phyloP scores from a whole-genome alignment of 2,797 vertebrate genomes.

The Poeciliopsis turneri region DNA sequence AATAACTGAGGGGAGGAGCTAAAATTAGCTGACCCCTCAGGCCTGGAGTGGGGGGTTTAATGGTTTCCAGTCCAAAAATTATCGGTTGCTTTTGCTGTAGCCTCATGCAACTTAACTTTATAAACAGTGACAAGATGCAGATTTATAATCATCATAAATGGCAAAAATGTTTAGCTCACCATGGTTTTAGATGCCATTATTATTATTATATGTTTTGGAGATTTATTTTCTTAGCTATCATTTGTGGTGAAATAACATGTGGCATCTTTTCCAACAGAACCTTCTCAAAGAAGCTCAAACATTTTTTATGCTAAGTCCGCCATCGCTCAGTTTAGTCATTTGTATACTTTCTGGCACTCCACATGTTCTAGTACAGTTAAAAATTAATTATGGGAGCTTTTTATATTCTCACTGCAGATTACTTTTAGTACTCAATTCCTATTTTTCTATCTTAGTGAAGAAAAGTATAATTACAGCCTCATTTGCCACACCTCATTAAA shows the following conservation, averaged over 20 bases:
- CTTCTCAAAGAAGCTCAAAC: neutral
- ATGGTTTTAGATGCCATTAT: conserved; percentile 1
- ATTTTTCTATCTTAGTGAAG: conserved; percentile 1
- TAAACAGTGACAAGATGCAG: neutral
- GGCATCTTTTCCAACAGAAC: conserved; percentile 2
- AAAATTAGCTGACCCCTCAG: conserved; percentile 62
- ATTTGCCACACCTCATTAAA: conserved; percentile 8
- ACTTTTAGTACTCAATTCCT: neutral
- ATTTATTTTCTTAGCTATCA: neutral
- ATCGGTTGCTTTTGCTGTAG: conserved; percentile 4
- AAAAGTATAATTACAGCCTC: conserved; percentile 28
- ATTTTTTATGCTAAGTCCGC: neutral
- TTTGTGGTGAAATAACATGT: neutral
- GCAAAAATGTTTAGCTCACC: neutral
- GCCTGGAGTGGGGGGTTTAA: conserved; percentile 27
- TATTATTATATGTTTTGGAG: neutral
- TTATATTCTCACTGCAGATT: neutral
- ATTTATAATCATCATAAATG: neutral
- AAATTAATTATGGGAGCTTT: neutral
- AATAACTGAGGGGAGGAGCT: conserved; percentile 37
- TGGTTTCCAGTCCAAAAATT: conserved; percentile 14
- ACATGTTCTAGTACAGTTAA: neutral
- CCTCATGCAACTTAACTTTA: neutral
- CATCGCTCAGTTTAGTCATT: neutral
- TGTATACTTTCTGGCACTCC: neutral